These are phyloP conservation scores for Ischnus inquisitorius DNA, from an alignment of 2,888 invertebrate genomes.

Conservation along the genomic window DNA sequence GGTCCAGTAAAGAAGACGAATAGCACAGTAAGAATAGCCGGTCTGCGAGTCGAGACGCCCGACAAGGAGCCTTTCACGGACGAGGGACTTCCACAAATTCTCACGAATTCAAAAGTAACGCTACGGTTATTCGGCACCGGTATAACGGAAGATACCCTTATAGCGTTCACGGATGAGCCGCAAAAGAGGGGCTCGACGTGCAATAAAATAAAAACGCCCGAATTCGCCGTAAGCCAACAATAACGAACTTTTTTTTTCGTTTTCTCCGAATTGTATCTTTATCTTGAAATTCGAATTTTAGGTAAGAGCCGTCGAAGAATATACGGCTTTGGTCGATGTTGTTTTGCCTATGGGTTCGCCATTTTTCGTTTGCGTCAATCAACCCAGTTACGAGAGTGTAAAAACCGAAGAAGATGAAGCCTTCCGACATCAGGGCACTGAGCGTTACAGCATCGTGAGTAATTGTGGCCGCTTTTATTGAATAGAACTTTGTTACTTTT, in stretches of 20 bases:
- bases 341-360: slow-evolving; percentile 79
- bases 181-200: slow-evolving; percentile 88
- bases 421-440: slow-evolving; percentile 90
- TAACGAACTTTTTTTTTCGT: slow-evolving; percentile 10
- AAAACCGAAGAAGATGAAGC: slow-evolving; percentile 24
- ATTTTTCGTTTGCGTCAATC: slow-evolving; percentile 86
- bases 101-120: slow-evolving; percentile 88
- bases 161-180: slow-evolving; percentile 90
- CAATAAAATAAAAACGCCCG: slow-evolving; percentile 87
- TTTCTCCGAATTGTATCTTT: neutral
- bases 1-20: neutral
- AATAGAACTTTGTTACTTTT: neutral
- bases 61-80: slow-evolving; percentile 87
- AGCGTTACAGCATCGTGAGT: slow-evolving; percentile 85
- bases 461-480: neutral
- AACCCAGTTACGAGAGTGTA: slow-evolving; percentile 62
- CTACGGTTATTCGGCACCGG: slow-evolving; percentile 92
- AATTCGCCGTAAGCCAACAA: slow-evolving; percentile 85
- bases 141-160: slow-evolving; percentile 88
- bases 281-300: slow-evolving; percentile 45
- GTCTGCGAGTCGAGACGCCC: slow-evolving; percentile 87
- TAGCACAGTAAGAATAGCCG: slow-evolving; percentile 85
- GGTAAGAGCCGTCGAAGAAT: slow-evolving; percentile 76
- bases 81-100: slow-evolving; percentile 89
- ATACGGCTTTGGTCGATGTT: slow-evolving; percentile 79